phyloP scores from a whole-genome alignment of 2,888 invertebrate genomes.

The Andricus quercusramuli region DNA sequence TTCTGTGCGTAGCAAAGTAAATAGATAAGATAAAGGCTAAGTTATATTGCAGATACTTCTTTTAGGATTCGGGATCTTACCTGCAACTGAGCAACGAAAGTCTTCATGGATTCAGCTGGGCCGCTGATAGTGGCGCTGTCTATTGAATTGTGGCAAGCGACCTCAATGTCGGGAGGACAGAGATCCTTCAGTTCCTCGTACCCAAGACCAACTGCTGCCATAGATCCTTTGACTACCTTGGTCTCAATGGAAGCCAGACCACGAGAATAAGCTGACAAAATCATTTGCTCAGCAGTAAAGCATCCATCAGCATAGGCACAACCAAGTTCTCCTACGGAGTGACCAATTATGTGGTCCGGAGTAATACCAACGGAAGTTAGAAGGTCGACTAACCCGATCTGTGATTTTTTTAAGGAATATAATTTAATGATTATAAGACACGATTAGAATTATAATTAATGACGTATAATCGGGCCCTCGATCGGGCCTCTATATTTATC shows the following conservation, averaged over 20 bases:
- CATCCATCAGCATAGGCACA: conserved; percentile 97
- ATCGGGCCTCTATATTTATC: no score
- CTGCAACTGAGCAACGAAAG: conserved; percentile 83
- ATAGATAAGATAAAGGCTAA: no score
- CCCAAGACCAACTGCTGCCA: conserved; percentile 92
- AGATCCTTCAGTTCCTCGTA: conserved; percentile 82
- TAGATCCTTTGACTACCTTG: conserved; percentile 84
- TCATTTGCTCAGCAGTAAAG: conserved; percentile 82
- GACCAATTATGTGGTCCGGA: conserved; percentile 89
- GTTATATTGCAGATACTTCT: background rate
- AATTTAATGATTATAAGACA: conserved; percentile 28
- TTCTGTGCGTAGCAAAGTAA: no score
- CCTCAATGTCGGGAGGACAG: conserved; percentile 88
- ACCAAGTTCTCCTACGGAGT: conserved; percentile 96
- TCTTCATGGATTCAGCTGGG: conserved; percentile 84
- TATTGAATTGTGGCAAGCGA: conserved; percentile 92
- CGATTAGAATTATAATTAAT: background rate
- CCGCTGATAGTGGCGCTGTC: conserved; percentile 96
- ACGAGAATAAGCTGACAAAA: conserved; percentile 69
- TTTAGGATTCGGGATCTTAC: conserved; percentile 54
- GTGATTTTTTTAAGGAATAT: conserved; percentile 29
- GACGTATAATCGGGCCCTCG: no score
- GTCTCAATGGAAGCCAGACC: conserved; percentile 70
- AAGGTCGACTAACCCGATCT: conserved; percentile 85
- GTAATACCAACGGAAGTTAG: conserved; percentile 82